Evolutionary conservation across 2,797 vertebrate genomes (phyloP).

Genomic region (Microtus agrestis): DNA sequence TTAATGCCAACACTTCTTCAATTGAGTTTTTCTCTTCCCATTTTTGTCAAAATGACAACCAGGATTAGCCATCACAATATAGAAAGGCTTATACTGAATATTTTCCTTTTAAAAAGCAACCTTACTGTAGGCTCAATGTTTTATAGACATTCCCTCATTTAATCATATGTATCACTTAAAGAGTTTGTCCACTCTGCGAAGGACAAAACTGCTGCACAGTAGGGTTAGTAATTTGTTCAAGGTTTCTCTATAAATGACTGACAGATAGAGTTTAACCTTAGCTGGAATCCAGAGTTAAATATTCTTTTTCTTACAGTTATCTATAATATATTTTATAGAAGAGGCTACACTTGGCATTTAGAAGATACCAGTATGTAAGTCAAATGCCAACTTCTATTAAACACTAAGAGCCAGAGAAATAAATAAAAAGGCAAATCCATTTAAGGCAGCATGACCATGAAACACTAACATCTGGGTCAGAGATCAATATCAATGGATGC

Average conservation of each 20-base stretch:
- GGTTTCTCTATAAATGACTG: not conserved
- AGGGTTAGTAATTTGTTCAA: not conserved
- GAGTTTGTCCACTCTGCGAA: not conserved
- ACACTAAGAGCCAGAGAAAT: not conserved
- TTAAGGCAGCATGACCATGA: not conserved
- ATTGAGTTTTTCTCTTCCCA: not conserved
- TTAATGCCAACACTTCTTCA: not conserved
- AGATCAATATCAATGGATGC: not conserved
- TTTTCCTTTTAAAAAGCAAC: not conserved
- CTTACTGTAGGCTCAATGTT: not conserved
- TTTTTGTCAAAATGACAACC: not conserved
- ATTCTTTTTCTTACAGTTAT: not conserved
- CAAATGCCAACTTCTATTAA: constrained; percentile 48
- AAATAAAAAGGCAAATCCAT: not conserved
- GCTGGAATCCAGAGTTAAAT: constrained; percentile 9
- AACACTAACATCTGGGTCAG: not conserved
- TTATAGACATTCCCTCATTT: not conserved
- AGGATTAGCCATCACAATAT: not conserved
- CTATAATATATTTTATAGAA: not conserved
- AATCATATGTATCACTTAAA: not conserved
- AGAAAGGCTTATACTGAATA: not conserved
- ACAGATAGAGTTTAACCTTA: not conserved
- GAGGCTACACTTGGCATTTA: constrained; percentile 31
- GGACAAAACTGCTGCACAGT: not conserved
- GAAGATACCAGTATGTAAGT: not conserved